A percentile compares a stretch with the other conserved stretches of the same genome.
These are phyloP conservation scores for Xanthorhoe spadicearia DNA, from an alignment of 2,888 invertebrate species.

Conservation along the genomic window DNA sequence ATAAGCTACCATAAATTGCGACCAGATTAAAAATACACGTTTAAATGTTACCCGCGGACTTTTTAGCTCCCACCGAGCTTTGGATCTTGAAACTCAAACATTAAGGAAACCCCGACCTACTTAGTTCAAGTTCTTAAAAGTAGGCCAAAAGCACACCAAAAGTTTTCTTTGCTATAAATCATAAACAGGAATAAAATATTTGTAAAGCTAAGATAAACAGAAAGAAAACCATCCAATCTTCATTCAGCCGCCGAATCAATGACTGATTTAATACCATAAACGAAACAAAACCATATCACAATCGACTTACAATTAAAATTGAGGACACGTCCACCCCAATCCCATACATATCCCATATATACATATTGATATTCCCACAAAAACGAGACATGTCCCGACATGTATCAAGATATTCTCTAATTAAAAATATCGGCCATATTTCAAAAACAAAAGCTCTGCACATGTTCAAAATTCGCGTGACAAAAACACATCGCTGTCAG, in stretches of 20 bases:
- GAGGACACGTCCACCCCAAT: conserved; percentile 25
- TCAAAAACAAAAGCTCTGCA: conserved; percentile 52
- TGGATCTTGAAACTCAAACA: neutral
- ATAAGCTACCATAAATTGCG: conserved; percentile 23
- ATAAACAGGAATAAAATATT: too few species aligned
- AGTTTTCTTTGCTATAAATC: neutral
- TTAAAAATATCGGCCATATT: conserved; percentile 52
- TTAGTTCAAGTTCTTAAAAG: neutral
- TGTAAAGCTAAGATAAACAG: too few species aligned
- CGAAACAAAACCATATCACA: conserved; percentile 22
- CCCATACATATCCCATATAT: conserved; percentile 33
- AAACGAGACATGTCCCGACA: conserved; percentile 33
- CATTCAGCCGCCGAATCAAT: conserved; percentile 15
- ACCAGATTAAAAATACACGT: conserved; percentile 14
- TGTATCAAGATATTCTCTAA: conserved; percentile 44
- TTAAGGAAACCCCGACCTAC: neutral
- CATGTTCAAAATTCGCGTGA: conserved; percentile 66
- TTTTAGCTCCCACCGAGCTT: conserved; percentile 1
- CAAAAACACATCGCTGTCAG: conserved; percentile 56
- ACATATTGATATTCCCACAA: conserved; percentile 33
- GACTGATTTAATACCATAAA: conserved; percentile 11
- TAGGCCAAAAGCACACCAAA: neutral
- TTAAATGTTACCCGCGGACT: neutral
- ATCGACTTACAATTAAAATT: conserved; percentile 20
- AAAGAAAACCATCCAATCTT: neutral